Evolutionary conservation across 2,888 invertebrate species (phyloP).

Genomic region (Apeira syringaria): DNA sequence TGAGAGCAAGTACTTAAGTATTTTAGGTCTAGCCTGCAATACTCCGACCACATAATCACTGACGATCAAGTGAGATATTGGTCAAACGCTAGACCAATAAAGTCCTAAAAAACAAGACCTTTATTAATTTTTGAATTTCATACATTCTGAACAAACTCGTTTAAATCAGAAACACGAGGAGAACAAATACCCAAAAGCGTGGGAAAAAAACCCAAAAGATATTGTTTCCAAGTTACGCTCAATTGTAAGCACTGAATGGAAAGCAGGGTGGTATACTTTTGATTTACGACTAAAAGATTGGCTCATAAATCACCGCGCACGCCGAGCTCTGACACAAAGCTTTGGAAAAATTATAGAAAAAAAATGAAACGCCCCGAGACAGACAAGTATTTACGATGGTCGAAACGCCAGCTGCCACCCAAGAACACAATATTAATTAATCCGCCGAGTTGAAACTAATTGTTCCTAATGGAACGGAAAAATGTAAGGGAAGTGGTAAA

Average conservation of each 20-base stretch:
- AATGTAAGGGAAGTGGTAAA: constrained; percentile 6
- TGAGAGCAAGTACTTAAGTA: too few species aligned
- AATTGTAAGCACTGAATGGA: constrained; percentile 37
- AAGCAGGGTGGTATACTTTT: constrained; percentile 51
- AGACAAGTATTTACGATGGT: constrained; percentile 52
- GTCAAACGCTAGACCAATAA: too few species aligned
- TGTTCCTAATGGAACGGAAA: constrained; percentile 26
- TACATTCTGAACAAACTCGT: too few species aligned
- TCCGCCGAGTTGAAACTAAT: constrained; percentile 52
- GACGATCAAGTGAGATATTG: too few species aligned
- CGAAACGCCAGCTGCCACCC: constrained; percentile 31
- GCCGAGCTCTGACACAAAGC: constrained; percentile 40
- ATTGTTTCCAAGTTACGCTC: constrained; percentile 53
- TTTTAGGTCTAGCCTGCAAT: too few species aligned
- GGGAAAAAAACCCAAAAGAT: constrained; percentile 34
- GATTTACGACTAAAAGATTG: constrained; percentile 78
- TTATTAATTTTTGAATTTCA: too few species aligned
- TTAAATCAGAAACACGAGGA: constrained; percentile 32
- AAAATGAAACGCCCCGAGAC: constrained; percentile 47
- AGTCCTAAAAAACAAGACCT: too few species aligned
- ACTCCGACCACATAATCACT: too few species aligned
- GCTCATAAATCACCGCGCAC: constrained; percentile 66
- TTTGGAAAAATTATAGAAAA: constrained; percentile 54
- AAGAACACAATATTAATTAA: constrained; percentile 57
- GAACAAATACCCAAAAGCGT: constrained; percentile 23